A percentile compares a stretch with the other conserved stretches of the same genome.
Conservation (phyloP, 2,888 invertebrate genomes). For the Netelia inedita region DNA sequence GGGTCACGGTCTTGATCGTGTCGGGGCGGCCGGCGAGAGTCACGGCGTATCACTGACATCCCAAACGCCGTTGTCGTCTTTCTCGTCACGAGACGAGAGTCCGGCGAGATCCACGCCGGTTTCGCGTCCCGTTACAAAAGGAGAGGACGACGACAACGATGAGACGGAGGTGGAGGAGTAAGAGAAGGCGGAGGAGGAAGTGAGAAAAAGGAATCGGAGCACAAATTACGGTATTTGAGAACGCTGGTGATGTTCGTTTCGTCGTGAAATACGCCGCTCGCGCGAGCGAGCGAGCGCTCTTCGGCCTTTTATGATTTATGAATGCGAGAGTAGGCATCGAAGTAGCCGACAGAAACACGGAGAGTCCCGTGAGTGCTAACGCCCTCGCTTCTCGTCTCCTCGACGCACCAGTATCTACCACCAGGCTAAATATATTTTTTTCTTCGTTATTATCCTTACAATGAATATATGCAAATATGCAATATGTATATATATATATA, state of each 20-base stretch:
- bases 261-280: slow-evolving; percentile 49
- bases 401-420: background rate
- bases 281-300: slow-evolving; percentile 27
- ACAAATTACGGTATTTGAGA: slow-evolving; percentile 68
- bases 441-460: slow-evolving; percentile 7
- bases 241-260: slow-evolving; percentile 29
- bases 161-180: slow-evolving; percentile 1
- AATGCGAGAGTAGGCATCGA: slow-evolving; percentile 26
- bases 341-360: slow-evolving; percentile 24
- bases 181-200: background rate
- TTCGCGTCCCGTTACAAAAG: slow-evolving; percentile 65
- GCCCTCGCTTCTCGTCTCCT: slow-evolving; percentile 49
- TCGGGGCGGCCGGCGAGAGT: slow-evolving; percentile 64
- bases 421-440: slow-evolving; percentile 5
- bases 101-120: slow-evolving; percentile 48
- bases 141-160: slow-evolving; percentile 40
- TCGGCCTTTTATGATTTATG: slow-evolving; percentile 67
- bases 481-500: background rate
- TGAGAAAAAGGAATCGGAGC: slow-evolving; percentile 61
- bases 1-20: slow-evolving; percentile 62
- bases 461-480: background rate
- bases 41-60: slow-evolving; percentile 64
- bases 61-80: slow-evolving; percentile 59
- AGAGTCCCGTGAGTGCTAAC: slow-evolving; percentile 24
- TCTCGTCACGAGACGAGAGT: slow-evolving; percentile 54